A percentile compares a stretch with the other conserved stretches of the same genome.
Conservation (phyloP, 2,888 invertebrate genomes). For the Helleia helle region DNA sequence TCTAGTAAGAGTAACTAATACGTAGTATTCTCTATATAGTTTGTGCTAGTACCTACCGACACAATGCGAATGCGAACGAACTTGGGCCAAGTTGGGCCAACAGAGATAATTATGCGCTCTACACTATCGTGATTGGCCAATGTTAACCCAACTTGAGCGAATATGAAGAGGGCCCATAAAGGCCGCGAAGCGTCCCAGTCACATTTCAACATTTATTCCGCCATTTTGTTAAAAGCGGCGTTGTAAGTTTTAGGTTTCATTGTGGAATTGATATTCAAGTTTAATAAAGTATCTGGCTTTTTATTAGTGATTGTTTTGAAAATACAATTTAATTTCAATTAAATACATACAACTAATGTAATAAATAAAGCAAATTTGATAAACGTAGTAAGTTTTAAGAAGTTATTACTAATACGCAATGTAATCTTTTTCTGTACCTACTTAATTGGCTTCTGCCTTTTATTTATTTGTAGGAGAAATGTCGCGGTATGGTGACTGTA, state of each 20-base stretch:
- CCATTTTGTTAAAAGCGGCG: neutral
- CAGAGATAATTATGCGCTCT: too few relatives aligned
- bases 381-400: neutral
- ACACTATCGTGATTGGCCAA: too few relatives aligned
- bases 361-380: neutral
- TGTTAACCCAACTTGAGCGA: too few relatives aligned
- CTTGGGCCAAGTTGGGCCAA: too few relatives aligned
- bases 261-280: neutral
- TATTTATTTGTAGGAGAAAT: constrained; percentile 50
- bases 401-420: neutral
- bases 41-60: too few relatives aligned
- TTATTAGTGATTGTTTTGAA: neutral
- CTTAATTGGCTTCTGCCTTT: neutral
- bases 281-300: neutral
- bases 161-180: too few relatives aligned
- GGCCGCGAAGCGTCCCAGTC: neutral
- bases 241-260: neutral
- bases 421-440: neutral
- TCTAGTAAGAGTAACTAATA: too few relatives aligned
- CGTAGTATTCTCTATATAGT: too few relatives aligned
- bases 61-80: too few relatives aligned
- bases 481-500: constrained; percentile 91
- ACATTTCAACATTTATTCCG: neutral
- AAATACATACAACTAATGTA: neutral
- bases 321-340: neutral